Evolutionary conservation across 2,797 vertebrate species (phyloP), one percentile per base, ranked within the genome.

Genomic region (Chrosomus eos): DNA sequence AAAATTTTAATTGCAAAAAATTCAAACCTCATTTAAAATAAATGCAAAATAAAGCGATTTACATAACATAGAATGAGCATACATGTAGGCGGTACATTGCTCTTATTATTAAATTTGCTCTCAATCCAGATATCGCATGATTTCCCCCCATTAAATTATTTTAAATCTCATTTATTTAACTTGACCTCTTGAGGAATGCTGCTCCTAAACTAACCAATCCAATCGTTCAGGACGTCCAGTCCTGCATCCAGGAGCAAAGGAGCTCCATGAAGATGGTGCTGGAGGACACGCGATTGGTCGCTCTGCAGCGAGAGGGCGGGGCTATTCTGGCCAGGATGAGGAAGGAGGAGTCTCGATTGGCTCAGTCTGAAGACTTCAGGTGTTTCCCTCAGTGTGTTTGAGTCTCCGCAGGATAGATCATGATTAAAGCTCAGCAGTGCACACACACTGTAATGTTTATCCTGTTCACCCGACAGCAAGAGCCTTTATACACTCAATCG

Each of bases 251-350:
- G 89, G 95, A 96, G 87, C 97, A 97, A 90, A 95, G 88, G 90
- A 93, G 95, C 79, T 95, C 95, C 86, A 99, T 99, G 98, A 96
- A 91, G 88, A 92, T 93, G 3, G 96, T 99, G 76, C 94, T 99
- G 83, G 92, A 95, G 67, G 95, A 99, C 67, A 88, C 92, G 0
- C 94, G 95, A 83, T 93, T 99, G 91, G 94, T 96, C 51, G 88
- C 82, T 7, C 91, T 97, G 88, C 98, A 99, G 90, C 94, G 95
- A 19, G 97, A 98, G 82, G 97, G 95, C 0, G 98, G 97, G 0
- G 94, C 97, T 0, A 92, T 93, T 1, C 92, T 99, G 87, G 97
- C 97, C 91, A 92, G 96, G 91, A 94, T 96, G 91, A 94, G 90
- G 83, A 94, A 90, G 81, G 95, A 96, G 72, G 94, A 95, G 86